Conservation (phyloP, 2,888 invertebrate species). For the Napeogenes sylphis region DNA sequence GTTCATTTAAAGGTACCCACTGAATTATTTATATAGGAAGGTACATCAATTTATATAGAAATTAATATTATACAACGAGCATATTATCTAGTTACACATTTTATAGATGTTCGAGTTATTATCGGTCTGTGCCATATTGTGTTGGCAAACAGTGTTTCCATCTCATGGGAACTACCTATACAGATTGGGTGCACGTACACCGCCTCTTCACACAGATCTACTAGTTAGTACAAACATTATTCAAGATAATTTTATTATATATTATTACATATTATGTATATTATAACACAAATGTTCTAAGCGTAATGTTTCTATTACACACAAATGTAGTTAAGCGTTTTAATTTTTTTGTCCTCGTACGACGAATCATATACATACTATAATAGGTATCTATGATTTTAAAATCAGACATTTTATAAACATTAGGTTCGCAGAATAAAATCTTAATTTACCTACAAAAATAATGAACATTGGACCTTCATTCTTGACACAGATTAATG, state of each 20-base stretch:
- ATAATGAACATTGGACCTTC: slow-evolving; percentile 67
- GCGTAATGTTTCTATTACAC: slow-evolving; percentile 74
- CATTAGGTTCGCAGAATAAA: slow-evolving; percentile 51
- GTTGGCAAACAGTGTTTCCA: too few species aligned
- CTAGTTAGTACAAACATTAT: slow-evolving; percentile 72
- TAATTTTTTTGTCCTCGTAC: slow-evolving; percentile 55
- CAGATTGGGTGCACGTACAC: slow-evolving; percentile 48
- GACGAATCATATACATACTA: slow-evolving; percentile 44
- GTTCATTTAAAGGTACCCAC: slow-evolving; percentile 19
- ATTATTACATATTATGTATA: slow-evolving; percentile 66
- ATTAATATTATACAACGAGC: slow-evolving; percentile 50
- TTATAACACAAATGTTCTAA: slow-evolving; percentile 69
- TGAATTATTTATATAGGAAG: slow-evolving; percentile 33
- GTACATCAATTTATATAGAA: slow-evolving; percentile 42
- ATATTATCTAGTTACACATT: slow-evolving; percentile 55
- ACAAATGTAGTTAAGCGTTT: slow-evolving; percentile 68
- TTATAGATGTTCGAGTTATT: slow-evolving; percentile 42
- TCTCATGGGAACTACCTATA: slow-evolving; percentile 53
- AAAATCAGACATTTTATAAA: slow-evolving; percentile 58
- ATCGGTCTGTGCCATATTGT: slow-evolving; percentile 36
- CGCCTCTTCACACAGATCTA: slow-evolving; percentile 67
- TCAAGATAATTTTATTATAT: slow-evolving; percentile 71
- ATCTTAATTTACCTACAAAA: slow-evolving; percentile 68
- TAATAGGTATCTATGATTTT: slow-evolving; percentile 39
- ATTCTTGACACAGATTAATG: slow-evolving; percentile 56